Conservation (phyloP, 1,140 invertebrate genomes). For the Drosophila tani region DNA sequence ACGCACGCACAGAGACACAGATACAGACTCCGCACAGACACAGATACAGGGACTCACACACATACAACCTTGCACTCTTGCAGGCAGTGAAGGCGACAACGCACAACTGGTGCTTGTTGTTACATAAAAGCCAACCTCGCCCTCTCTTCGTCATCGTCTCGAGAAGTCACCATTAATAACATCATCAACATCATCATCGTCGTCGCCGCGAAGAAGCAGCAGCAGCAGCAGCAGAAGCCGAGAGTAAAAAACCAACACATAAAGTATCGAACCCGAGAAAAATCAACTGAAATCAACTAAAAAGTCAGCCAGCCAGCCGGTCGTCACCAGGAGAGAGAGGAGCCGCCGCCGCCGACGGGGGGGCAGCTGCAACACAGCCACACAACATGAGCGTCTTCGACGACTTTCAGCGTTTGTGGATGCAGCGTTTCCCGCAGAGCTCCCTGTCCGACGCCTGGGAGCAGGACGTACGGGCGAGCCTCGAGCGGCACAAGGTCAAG, state of each 20-base stretch:
- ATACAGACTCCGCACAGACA: slow-evolving; percentile 9
- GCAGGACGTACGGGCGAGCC: slow-evolving; percentile 94
- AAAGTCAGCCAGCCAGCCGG: neutral
- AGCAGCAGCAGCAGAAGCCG: slow-evolving; percentile 1
- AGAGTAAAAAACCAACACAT: slow-evolving; percentile 9
- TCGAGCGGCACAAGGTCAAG: slow-evolving; percentile 94
- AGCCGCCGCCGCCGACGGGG: slow-evolving; percentile 13
- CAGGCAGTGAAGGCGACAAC: slow-evolving; percentile 72
- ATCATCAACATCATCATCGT: slow-evolving; percentile 41
- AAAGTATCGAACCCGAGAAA: slow-evolving; percentile 1
- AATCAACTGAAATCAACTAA: slow-evolving; percentile 10
- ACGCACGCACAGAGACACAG: slow-evolving; percentile 36
- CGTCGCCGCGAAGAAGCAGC: neutral
- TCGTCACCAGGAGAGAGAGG: slow-evolving; percentile 3
- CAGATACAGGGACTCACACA: slow-evolving; percentile 27
- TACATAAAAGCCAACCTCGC: slow-evolving; percentile 70
- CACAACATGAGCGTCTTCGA: slow-evolving; percentile 92
- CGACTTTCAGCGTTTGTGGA: slow-evolving; percentile 95
- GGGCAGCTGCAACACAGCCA: slow-evolving; percentile 12
- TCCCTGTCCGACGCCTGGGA: slow-evolving; percentile 95
- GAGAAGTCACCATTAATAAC: slow-evolving; percentile 37
- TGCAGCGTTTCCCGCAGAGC: slow-evolving; percentile 94
- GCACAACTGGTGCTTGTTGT: slow-evolving; percentile 66
- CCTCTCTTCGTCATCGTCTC: slow-evolving; percentile 50
- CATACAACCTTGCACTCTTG: slow-evolving; percentile 31